These are phyloP conservation scores for Eublepharis macularius DNA, from an alignment of 2,113 vertebrate genomes.

Conservation along the genomic window DNA sequence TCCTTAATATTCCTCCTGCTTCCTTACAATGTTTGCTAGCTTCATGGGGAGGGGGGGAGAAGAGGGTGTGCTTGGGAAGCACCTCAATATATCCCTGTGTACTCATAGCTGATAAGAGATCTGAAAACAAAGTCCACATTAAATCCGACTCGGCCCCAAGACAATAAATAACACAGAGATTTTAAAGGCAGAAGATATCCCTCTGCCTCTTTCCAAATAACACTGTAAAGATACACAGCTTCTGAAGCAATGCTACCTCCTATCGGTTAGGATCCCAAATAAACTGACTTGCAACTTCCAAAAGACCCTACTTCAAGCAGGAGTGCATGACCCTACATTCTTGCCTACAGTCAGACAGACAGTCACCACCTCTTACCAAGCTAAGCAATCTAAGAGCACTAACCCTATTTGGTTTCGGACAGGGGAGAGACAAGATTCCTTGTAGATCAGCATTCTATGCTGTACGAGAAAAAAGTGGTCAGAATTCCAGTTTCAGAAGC, in stretches of 20 bases:
- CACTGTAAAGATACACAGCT: background rate
- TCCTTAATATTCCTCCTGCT: background rate
- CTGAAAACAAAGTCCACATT: too few species aligned
- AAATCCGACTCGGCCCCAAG: too few species aligned
- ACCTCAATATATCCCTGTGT: background rate
- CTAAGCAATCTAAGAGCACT: background rate
- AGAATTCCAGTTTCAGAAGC: background rate
- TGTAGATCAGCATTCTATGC: background rate
- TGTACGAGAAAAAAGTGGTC: background rate
- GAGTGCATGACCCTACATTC: background rate
- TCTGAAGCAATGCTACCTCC: background rate
- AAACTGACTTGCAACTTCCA: background rate
- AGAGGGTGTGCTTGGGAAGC: background rate
- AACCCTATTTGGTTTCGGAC: background rate
- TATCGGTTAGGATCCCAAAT: background rate
- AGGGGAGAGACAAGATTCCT: background rate
- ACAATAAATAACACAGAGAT: too few species aligned
- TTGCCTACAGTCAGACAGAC: background rate
- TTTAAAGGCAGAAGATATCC: too few species aligned
- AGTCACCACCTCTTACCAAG: background rate
- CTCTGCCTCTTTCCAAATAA: background rate
- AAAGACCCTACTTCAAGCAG: background rate
- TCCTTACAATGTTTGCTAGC: background rate
- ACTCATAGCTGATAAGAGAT: too few species aligned
- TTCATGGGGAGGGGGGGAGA: background rate